Evolutionary conservation across 2,113 vertebrate genomes (phyloP).

Genomic region (Bungarus multicinctus): DNA sequence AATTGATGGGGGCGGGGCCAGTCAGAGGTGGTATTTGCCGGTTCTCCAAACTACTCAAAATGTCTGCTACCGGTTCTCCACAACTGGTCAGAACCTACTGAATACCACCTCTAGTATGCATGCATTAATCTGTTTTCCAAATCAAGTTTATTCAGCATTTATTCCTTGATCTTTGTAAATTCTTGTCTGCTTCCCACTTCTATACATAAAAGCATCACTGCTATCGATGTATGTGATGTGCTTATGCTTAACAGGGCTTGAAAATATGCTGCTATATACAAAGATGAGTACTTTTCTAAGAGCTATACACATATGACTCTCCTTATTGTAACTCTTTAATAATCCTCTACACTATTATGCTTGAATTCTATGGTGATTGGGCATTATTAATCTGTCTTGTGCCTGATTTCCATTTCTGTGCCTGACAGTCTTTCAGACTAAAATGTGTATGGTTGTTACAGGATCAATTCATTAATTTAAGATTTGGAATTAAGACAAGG

Average conservation of each 20-base stretch:
- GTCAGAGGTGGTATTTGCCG: too few species aligned
- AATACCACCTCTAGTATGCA: background rate
- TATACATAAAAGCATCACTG: background rate
- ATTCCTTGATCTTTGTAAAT: background rate
- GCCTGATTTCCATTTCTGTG: background rate
- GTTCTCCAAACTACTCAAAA: too few species aligned
- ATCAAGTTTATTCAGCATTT: background rate
- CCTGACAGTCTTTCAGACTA: background rate
- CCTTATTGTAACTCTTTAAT: background rate
- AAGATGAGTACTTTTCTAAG: background rate
- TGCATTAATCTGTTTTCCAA: background rate
- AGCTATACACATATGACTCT: background rate
- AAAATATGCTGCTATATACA: background rate
- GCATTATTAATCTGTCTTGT: background rate
- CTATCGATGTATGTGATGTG: background rate
- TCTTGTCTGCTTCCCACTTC: background rate
- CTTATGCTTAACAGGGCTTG: background rate
- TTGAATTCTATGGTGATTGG: background rate
- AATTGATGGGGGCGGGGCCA: too few species aligned
- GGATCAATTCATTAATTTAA: background rate
- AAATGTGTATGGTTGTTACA: background rate
- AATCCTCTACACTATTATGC: background rate
- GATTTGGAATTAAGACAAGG: background rate
- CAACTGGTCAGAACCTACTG: too few species aligned
- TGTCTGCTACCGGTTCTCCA: too few species aligned